Evolutionary conservation across 2,113 vertebrate genomes (phyloP).

Genomic region (Colaptes auratus): DNA sequence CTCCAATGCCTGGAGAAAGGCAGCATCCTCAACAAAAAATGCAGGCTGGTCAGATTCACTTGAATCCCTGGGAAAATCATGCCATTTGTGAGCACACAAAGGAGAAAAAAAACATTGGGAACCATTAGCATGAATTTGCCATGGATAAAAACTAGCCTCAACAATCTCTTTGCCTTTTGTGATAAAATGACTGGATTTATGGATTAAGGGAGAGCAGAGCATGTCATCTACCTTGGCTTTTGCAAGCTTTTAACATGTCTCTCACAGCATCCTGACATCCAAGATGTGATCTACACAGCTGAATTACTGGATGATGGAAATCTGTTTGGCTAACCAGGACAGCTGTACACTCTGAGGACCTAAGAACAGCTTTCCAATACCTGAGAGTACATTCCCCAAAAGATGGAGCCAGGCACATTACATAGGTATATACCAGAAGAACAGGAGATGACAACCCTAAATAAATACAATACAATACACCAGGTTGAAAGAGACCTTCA

Average conservation of each 20-base stretch:
- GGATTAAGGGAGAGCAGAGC: no score
- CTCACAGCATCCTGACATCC: neutral
- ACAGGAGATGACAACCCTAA: neutral
- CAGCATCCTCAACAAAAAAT: neutral
- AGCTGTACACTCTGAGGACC: neutral
- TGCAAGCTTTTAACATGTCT: neutral
- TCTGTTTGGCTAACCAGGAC: neutral
- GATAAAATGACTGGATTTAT: no score
- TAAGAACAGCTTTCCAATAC: neutral
- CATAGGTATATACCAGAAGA: neutral
- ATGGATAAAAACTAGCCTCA: no score
- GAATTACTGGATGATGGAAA: neutral
- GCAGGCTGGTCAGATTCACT: neutral
- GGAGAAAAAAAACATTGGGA: neutral
- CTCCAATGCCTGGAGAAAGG: neutral
- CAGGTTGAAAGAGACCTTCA: no score
- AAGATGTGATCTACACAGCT: neutral
- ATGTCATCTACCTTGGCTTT: no score
- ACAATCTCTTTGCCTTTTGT: no score
- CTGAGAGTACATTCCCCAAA: neutral
- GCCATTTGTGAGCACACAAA: neutral
- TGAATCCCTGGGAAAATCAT: neutral
- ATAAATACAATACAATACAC: no score
- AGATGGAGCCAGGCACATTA: neutral
- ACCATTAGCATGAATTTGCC: no score